phyloP scores from a whole-genome alignment of 2,888 invertebrate genomes.

The Cybosia mesomella region DNA sequence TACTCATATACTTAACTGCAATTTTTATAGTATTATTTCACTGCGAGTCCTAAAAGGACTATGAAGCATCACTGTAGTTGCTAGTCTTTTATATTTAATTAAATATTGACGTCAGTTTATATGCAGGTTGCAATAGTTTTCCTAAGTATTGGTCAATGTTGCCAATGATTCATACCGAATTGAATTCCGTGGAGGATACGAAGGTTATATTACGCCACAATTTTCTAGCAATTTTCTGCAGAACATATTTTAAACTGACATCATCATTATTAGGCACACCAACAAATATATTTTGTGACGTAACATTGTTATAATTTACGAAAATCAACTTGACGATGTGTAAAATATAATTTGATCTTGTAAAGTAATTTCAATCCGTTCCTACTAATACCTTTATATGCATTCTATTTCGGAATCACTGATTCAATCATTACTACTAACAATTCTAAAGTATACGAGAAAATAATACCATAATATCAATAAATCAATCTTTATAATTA shows the following conservation, averaged over 20 bases:
- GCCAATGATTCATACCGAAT: background rate
- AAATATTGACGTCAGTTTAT: constrained; percentile 1
- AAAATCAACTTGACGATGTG: too few species aligned
- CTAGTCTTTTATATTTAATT: background rate
- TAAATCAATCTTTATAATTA: too few species aligned
- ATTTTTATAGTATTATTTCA: constrained; percentile 23
- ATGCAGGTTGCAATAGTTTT: background rate
- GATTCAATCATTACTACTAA: too few species aligned
- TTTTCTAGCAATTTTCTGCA: background rate
- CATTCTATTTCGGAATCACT: too few species aligned
- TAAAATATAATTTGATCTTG: too few species aligned
- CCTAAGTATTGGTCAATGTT: background rate
- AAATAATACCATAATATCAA: too few species aligned
- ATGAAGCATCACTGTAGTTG: background rate
- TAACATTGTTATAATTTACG: background rate
- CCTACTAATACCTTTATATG: too few species aligned
- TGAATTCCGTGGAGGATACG: background rate
- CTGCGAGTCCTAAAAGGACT: constrained; percentile 17
- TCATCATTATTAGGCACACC: too few species aligned
- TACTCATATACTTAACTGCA: constrained; percentile 36
- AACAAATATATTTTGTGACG: background rate
- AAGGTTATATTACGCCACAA: background rate
- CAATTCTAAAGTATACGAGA: too few species aligned
- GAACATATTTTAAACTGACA: too few species aligned
- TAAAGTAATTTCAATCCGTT: too few species aligned